A percentile compares a stretch with the other conserved stretches of the same genome.
Evolutionary conservation across 2,888 invertebrate genomes (phyloP).

Genomic region (Germaria angustata): DNA sequence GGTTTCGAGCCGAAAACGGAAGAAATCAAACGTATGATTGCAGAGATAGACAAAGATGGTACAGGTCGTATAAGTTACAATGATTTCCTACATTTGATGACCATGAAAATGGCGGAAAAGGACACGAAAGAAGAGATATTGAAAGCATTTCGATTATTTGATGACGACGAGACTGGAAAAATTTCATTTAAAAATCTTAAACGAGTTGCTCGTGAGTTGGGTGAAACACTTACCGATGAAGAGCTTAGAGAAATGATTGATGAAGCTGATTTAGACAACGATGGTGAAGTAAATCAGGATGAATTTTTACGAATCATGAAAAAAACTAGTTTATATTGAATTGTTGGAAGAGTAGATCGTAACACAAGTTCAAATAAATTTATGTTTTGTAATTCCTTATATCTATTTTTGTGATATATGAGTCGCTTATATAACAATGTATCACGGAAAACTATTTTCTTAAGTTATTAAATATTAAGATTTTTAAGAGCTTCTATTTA

Average conservation of each 20-base stretch:
- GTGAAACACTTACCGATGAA: constrained; percentile 97
- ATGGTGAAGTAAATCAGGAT: constrained; percentile 96
- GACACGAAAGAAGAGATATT: constrained; percentile 97
- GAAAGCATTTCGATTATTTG: constrained; percentile 98
- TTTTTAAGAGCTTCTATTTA: too few relatives aligned
- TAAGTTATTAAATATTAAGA: background rate
- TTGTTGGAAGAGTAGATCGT: background rate
- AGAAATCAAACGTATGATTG: constrained; percentile 96
- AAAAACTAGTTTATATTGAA: constrained; percentile 94
- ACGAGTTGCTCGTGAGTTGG: constrained; percentile 95
- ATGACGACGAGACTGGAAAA: constrained; percentile 97
- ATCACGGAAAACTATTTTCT: too few relatives aligned
- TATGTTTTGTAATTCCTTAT: background rate
- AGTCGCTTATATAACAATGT: too few relatives aligned
- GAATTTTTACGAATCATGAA: constrained; percentile 98
- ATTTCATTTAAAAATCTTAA: constrained; percentile 97
- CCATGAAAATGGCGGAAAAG: constrained; percentile 96
- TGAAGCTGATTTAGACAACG: constrained; percentile 97
- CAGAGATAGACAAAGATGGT: constrained; percentile 93
- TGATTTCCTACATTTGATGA: constrained; percentile 93
- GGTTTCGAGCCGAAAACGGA: constrained; percentile 99
- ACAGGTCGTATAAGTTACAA: constrained; percentile 92
- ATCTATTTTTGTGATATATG: too few relatives aligned
- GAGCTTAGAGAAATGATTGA: constrained; percentile 98
- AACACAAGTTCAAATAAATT: background rate